A percentile compares a stretch with the other conserved stretches of the same genome.
Evolutionary conservation across 2,888 invertebrate species (phyloP).

Genomic region (Melipona bicolor): DNA sequence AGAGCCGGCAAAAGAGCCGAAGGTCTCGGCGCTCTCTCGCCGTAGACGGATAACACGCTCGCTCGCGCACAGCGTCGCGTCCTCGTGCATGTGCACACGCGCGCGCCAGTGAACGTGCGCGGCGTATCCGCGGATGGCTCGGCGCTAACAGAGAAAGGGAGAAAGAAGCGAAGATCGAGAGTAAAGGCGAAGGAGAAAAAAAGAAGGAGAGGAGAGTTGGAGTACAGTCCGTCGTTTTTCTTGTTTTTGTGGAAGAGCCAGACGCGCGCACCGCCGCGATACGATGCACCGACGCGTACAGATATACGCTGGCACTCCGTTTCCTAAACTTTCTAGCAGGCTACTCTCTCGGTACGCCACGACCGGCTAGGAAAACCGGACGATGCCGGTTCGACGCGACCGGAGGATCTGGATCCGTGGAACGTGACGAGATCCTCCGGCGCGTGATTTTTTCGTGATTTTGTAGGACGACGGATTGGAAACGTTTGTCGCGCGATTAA

Average conservation of each 20-base stretch:
- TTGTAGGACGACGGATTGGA: neutral
- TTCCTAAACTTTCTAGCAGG: conserved; percentile 59
- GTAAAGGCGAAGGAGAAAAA: neutral
- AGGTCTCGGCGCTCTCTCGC: conserved; percentile 67
- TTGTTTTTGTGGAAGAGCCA: conserved; percentile 16
- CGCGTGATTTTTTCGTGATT: neutral
- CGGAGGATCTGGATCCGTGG: neutral
- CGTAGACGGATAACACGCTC: conserved; percentile 61
- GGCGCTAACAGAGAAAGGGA: neutral
- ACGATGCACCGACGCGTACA: conserved; percentile 41
- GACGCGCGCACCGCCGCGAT: conserved; percentile 28
- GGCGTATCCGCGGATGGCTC: conserved; percentile 58
- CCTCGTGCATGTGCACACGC: conserved; percentile 36
- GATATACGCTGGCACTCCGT: conserved; percentile 12
- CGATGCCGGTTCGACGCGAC: conserved; percentile 38
- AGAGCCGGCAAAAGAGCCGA: conserved; percentile 71
- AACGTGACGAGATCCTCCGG: neutral
- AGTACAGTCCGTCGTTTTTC: conserved; percentile 55
- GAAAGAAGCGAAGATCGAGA: neutral
- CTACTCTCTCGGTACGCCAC: conserved; percentile 16
- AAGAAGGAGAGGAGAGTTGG: conserved; percentile 19
- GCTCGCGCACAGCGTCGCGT: conserved; percentile 37
- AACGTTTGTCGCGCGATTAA: no score
- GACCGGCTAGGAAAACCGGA: conserved; percentile 39
- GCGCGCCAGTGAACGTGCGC: conserved; percentile 22